Base-by-base conservation (phyloP, 1,140 invertebrate species). In the Caligus rogercresseyi region DNA sequence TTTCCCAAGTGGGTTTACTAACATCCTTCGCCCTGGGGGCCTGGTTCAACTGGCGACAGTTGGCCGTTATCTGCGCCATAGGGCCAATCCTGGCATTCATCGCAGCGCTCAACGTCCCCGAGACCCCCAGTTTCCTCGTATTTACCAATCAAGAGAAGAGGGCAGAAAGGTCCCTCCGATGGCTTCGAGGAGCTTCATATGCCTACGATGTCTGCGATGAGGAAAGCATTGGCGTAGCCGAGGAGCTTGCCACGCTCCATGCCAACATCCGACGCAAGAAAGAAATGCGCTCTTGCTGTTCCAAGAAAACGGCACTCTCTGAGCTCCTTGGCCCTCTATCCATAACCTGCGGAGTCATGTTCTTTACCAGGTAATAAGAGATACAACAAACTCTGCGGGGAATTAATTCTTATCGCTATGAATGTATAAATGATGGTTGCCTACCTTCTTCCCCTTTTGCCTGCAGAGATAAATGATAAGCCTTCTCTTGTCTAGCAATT, bases 1-100 rank as follows among this genome's bases (percentile, higher is more conserved):
- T 83, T 23, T 83, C 84, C n/a, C 86, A 88, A 69, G 77, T 88
- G 25, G 89, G 89, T 14, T 82, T 90, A 52, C 74, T 91, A 2
- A 77, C 86, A 24, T 83, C 84, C 2, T 90, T 87, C 73, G 80
- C 82, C 7, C 76, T 87, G 0, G 89, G 89, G 53, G 81, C 85
- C 1, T 83, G 83, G 67, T 71, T 89, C 1, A 80, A 84, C 68
- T 91, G 88, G 88, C 74, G 84, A 61, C 81, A 86, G 68, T 77
- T 87, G 19, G 85, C 86, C 1, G 72, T 84, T 31, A 77, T 87
- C 7, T 83, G 85, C 0, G 81, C 84, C 0, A 75, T 81, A 19
- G 84, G 83, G 13, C 85, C 85, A 20, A 64, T 74, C 16, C 64
- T 73, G 25, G 66, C 75, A 13, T 69, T 75, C 19, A 54, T 73